A percentile compares a stretch with the other conserved stretches of the same genome.
These are phyloP conservation scores for Brachyalestes nurse DNA, from an alignment of 2,797 vertebrate genomes.

Conservation along the genomic window DNA sequence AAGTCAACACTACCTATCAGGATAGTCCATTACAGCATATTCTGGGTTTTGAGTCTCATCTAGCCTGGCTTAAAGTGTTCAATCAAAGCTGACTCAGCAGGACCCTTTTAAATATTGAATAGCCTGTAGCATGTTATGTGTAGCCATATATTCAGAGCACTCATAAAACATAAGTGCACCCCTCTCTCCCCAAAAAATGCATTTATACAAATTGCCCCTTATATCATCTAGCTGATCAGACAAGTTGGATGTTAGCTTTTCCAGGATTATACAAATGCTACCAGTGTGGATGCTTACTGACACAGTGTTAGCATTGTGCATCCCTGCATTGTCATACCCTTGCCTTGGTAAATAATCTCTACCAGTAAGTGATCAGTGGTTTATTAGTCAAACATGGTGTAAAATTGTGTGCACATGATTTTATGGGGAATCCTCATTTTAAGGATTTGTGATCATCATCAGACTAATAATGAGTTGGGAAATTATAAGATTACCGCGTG, in stretches of 20 bases:
- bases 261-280: too few relatives aligned
- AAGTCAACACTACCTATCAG: slow-evolving; percentile 77
- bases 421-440: not conserved
- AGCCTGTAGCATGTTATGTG: not conserved
- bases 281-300: too few relatives aligned
- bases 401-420: not conserved
- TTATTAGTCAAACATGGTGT: not conserved
- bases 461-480: not conserved
- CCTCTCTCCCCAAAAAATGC: too few relatives aligned
- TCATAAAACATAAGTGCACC: not conserved
- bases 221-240: too few relatives aligned
- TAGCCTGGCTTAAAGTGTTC: slow-evolving; percentile 54
- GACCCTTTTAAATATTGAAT: slow-evolving; percentile 10
- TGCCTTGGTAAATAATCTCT: not conserved
- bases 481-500: too few relatives aligned
- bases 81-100: slow-evolving; percentile 39
- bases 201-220: too few relatives aligned
- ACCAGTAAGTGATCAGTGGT: not conserved
- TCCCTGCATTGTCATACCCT: too few relatives aligned
- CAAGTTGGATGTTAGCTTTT: too few relatives aligned
- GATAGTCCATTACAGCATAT: slow-evolving; percentile 75
- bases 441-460: not conserved
- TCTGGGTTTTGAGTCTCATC: slow-evolving; percentile 66
- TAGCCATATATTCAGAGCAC: slow-evolving; percentile 24
- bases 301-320: too few relatives aligned